Evolutionary conservation across 1,140 invertebrate genomes (phyloP).

Genomic region (Nixonia krombeini): DNA sequence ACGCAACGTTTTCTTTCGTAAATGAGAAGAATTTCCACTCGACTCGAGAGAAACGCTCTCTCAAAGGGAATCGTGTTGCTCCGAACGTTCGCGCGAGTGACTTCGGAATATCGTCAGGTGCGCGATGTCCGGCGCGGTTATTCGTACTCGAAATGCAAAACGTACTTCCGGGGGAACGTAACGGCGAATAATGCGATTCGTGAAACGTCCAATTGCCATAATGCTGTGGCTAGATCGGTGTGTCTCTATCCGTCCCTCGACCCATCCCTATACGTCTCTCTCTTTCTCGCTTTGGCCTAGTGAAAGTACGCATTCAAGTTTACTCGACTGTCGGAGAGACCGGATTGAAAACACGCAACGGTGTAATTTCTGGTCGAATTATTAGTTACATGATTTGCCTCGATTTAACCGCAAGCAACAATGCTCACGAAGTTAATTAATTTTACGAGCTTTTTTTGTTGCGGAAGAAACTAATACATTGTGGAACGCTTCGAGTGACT

Average conservation of each 20-base stretch:
- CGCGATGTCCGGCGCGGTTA: neutral
- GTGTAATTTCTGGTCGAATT: constrained; percentile 13
- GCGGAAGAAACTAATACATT: too few species aligned
- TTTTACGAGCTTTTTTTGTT: too few species aligned
- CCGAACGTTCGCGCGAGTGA: too few species aligned
- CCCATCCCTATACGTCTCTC: too few species aligned
- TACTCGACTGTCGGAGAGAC: constrained; percentile 35
- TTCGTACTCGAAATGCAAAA: neutral
- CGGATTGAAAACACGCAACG: constrained; percentile 15
- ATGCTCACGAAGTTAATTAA: too few species aligned
- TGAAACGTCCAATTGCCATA: constrained; percentile 62
- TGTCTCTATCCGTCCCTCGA: too few species aligned
- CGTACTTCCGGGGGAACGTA: neutral
- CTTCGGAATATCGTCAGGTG: too few species aligned
- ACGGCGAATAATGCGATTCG: constrained; percentile 25
- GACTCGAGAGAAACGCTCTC: neutral
- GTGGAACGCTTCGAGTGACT: too few species aligned
- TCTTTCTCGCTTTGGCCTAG: constrained; percentile 57
- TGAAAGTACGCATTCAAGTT: constrained; percentile 56
- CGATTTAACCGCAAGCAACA: too few species aligned
- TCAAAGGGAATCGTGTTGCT: neutral
- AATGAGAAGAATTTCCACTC: too few species aligned
- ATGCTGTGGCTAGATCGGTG: constrained; percentile 44
- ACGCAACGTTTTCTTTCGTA: too few species aligned
- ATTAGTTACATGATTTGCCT: too few species aligned